These are phyloP conservation scores for Panopea generosa DNA, from an alignment of 2,888 invertebrate species.

Conservation along the genomic window DNA sequence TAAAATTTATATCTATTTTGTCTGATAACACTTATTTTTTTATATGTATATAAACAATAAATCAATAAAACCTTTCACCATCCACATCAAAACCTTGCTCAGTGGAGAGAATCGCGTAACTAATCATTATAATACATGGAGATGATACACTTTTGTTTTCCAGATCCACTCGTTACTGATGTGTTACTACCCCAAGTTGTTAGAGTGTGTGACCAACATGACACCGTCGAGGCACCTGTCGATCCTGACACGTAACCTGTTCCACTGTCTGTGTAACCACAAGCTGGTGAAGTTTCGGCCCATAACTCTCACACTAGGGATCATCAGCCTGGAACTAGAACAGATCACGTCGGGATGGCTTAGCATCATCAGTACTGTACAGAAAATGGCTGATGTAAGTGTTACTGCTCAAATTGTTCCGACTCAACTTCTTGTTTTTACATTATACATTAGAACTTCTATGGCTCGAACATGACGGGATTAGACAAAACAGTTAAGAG, in stretches of 20 bases:
- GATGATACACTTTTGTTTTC: too few species aligned
- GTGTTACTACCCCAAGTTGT: constrained; percentile 81
- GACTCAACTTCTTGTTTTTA: too few species aligned
- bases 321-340: constrained; percentile 89
- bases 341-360: constrained; percentile 81
- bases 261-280: constrained; percentile 86
- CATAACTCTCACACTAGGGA: constrained; percentile 91
- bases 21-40: too few species aligned
- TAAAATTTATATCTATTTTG: too few species aligned
- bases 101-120: too few species aligned
- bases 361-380: constrained; percentile 76
- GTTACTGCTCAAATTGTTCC: not conserved
- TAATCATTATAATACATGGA: too few species aligned
- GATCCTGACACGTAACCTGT: constrained; percentile 78
- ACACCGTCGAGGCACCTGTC: constrained; percentile 82
- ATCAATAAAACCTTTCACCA: too few species aligned
- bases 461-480: too few species aligned
- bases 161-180: constrained; percentile 82
- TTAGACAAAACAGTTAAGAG: too few species aligned
- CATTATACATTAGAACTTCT: too few species aligned
- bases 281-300: constrained; percentile 91
- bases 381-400: constrained; percentile 80
- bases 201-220: constrained; percentile 78
- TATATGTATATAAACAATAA: too few species aligned
- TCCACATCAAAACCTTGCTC: too few species aligned